Evolutionary conservation across 1,140 invertebrate genomes (phyloP).

Genomic region (Pantala flavescens): DNA sequence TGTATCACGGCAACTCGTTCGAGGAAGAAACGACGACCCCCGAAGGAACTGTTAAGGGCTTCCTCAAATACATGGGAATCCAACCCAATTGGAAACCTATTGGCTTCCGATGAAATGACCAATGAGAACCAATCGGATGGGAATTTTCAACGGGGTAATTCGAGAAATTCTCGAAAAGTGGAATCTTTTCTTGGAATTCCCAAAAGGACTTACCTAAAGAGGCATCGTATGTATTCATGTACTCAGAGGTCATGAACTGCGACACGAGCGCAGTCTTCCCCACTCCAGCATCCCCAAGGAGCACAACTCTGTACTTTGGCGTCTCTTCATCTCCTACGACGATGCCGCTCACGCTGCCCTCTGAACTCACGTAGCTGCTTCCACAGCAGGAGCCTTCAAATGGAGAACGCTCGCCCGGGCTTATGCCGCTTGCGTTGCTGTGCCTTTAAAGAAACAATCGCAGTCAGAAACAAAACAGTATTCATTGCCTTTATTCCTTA

Average conservation of each 20-base stretch:
- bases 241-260: slow-evolving; percentile 90
- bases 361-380: slow-evolving; percentile 49
- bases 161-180: no score
- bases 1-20: no score
- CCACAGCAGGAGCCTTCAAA: slow-evolving; percentile 76
- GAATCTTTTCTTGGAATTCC: no score
- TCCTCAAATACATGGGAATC: no score
- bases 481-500: no score
- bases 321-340: slow-evolving; percentile 36
- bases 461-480: no score
- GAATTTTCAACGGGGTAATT: no score
- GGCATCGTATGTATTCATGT: slow-evolving; percentile 85
- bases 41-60: no score
- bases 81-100: no score
- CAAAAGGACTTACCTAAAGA: slow-evolving; percentile 56
- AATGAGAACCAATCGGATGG: no score
- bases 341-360: slow-evolving; percentile 33
- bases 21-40: no score
- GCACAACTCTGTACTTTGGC: slow-evolving; percentile 65
- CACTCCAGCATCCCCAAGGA: slow-evolving; percentile 73
- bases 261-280: slow-evolving; percentile 80
- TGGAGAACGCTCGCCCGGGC: slow-evolving; percentile 66
- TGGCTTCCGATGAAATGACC: no score
- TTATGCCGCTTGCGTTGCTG: slow-evolving; percentile 34
- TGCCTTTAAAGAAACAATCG: slow-evolving; percentile 28